Conservation (phyloP, 2,113 vertebrate species). For the Podocnemis expansa region DNA sequence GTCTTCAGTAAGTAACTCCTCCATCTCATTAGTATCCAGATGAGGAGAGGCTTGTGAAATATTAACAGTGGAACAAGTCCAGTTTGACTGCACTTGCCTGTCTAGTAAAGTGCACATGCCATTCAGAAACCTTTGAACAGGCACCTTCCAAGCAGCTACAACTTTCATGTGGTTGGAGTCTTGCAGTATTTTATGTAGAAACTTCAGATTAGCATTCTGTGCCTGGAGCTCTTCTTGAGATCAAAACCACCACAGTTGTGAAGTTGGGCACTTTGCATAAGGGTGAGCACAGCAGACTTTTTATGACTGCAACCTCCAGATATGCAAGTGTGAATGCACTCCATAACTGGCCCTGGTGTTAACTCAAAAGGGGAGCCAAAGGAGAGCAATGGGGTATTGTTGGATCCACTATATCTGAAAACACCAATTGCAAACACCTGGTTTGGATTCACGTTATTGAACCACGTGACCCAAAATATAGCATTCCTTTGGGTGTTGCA, state of each 20-base stretch:
- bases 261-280: not conserved
- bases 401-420: not conserved
- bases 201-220: not conserved
- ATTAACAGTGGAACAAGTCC: not conserved
- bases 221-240: not conserved
- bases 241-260: not conserved
- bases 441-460: fast-evolving
- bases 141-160: not conserved
- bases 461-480: not conserved
- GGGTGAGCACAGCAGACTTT: too few relatives aligned
- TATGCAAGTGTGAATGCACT: not conserved
- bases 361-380: not conserved
- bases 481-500: fast-evolving
- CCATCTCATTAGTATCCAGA: not conserved
- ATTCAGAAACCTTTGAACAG: not conserved
- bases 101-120: not conserved
- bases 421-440: not conserved
- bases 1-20: conserved; percentile 85
- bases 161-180: not conserved
- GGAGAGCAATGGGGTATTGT: too few relatives aligned
- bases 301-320: not conserved
- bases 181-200: not conserved
- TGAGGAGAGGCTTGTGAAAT: conserved; percentile 61
- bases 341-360: not conserved
- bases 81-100: not conserved